Conservation (phyloP, 2,113 vertebrate species). For the Myotis davidii region DNA sequence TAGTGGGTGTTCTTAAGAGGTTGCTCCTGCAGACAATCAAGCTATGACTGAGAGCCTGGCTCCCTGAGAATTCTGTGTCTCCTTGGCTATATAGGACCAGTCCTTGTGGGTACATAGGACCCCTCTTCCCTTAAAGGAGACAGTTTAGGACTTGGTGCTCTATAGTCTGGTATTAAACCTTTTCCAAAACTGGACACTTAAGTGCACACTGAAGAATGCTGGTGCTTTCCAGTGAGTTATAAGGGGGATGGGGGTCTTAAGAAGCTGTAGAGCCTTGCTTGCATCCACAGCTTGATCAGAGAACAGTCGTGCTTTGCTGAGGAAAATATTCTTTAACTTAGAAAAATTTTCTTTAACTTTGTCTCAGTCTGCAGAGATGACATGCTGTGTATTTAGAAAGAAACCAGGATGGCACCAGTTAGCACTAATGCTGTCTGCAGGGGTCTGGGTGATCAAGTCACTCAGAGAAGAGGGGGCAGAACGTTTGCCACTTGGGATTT, state of each 20-base stretch:
- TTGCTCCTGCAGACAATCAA: neutral
- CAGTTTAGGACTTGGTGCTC: neutral
- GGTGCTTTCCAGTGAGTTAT: neutral
- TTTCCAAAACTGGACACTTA: neutral
- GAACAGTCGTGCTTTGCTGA: neutral
- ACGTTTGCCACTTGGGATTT: neutral
- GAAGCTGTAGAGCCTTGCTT: neutral
- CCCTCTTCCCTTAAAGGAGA: neutral
- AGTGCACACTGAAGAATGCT: neutral
- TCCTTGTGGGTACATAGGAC: neutral
- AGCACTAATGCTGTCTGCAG: neutral
- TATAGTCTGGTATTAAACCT: neutral
- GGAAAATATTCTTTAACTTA: constrained; percentile 15
- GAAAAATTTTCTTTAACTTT: neutral
- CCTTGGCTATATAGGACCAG: neutral
- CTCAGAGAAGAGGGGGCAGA: neutral
- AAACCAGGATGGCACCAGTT: neutral
- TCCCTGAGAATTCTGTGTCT: neutral
- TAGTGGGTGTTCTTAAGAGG: neutral
- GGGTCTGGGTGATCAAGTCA: neutral
- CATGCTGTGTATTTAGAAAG: neutral
- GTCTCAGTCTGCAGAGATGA: neutral
- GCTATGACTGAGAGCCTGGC: neutral
- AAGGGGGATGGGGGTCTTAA: neutral
- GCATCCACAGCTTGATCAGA: neutral